Conservation (phyloP, 2,113 vertebrate species). For the Platysteira castanea region DNA sequence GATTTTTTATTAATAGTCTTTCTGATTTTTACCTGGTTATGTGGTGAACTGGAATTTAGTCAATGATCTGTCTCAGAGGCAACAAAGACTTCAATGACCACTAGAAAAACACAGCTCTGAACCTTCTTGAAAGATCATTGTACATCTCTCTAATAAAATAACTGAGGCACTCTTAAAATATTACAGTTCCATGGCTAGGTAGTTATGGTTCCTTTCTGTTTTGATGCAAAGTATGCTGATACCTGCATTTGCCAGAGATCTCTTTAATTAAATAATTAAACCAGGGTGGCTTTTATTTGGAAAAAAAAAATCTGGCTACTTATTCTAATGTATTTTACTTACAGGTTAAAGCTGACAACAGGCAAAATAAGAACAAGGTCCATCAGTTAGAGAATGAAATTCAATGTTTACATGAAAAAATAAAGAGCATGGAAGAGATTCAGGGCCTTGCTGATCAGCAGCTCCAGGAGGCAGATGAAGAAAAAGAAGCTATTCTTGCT, state of each 20-base stretch:
- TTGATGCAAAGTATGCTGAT: not conserved
- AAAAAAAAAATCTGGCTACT: not conserved
- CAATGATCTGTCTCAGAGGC: not conserved
- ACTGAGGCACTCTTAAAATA: not conserved
- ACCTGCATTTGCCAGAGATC: not conserved
- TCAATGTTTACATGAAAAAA: conserved; percentile 67
- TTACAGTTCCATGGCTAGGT: not conserved
- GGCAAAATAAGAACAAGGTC: conserved; percentile 65
- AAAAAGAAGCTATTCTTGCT: conserved; percentile 76
- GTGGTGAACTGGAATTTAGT: not conserved
- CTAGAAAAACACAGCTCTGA: not conserved
- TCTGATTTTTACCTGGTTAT: not conserved
- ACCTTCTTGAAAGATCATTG: not conserved
- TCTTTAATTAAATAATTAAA: not conserved
- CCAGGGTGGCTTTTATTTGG: not conserved
- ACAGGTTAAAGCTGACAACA: conserved; percentile 74
- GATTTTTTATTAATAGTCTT: not conserved
- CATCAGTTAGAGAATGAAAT: conserved; percentile 76
- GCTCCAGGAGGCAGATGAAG: conserved; percentile 81
- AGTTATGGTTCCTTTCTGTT: not conserved
- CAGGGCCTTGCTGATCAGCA: conserved; percentile 78
- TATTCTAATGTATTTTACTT: not conserved
- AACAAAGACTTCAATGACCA: not conserved
- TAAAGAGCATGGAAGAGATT: conserved; percentile 78
- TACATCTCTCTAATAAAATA: not conserved